Base-by-base conservation (phyloP, 2,113 vertebrate species). In the Gymnobelideus leadbeateri region DNA sequence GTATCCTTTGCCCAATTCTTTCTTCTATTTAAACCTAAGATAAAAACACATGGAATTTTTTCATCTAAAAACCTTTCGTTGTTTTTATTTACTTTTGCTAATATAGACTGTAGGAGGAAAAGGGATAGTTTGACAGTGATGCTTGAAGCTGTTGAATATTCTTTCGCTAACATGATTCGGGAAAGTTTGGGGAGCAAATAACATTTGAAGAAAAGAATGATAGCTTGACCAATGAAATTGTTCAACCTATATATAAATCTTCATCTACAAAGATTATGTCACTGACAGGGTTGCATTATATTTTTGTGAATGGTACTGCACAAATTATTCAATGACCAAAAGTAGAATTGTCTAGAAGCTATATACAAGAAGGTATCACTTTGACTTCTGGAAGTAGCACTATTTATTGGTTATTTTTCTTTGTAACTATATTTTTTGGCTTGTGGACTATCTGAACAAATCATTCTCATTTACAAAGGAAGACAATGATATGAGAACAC, bases 21-120 rank as follows among this genome's bases (percentile, higher is more conserved):
- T 84, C n/a, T 84, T 43, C n/a, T 84, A 43, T 84, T 84, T 84
- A 43, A 84, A 43, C n/a, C 68, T 43, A 84, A 84, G 16, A 43
- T 84, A 43, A 84, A 84, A 84, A 84, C 23, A 43, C 8, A 84
- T 23, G 31, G 68, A 8, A 84, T 21, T 43, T 68, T 68, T 84
- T 55, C 51, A 92, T 94, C 90, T 94, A 89, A 91, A 89, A 28
- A 4, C 24, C 54, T 51, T 91, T 55, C 95, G n/a, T 84, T 91
- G 7, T 89, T 96, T 91, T 91, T 93, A 28, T 91, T 93, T 96
- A 94, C 90, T 54, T 95, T 91, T 89, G 23, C 89, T 95, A 89
- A 57, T 25, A 47, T 3, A 50, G 8, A 92, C 19, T 46, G 3
- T 54, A 92, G 91, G 28, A 89, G 68, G 50, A 92, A 53, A 37